Base-by-base conservation (phyloP, 2,113 vertebrate species). In the Dasyprocta punctata region DNA sequence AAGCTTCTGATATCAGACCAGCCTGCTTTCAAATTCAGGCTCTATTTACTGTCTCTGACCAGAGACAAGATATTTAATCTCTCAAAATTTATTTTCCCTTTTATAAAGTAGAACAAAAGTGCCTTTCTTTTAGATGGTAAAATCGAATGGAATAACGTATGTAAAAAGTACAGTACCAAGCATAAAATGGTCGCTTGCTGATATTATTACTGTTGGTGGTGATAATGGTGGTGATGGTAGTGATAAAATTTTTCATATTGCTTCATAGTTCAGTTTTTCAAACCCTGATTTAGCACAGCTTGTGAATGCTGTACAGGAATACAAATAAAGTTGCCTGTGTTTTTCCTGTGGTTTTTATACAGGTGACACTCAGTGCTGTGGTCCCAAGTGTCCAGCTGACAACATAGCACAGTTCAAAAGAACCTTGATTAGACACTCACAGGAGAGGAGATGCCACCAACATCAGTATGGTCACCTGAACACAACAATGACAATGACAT, bases 381-480 rank as follows among this genome's bases (percentile, higher is more conserved):
- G 33, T 90, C 90, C 89, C 77, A 22, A 71, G 82, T 52, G 77
- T 52, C 77, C 90, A 41, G 44, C 75, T 92, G 86, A 97, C 93
- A 95, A 69, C 38, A 78, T 16, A 85, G 30, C 56, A 58, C 36
- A 12, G 65, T 83, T 96, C 92, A 86, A 89, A 90, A 89, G 82
- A 92, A 88, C 77, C 84, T 49, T 94, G 89, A 92, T 95, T 82
- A 86, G 96, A 96, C 93, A 86, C 75, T 94, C 83, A 92, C 30
- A 81, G 33, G 89, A n/a, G 3, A 85, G 69, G 30, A 24, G 44
- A 86, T 89, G 92, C 85, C 90, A 80, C 71, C 33, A 13, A 65
- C 77, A 83, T 75, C 82, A 5, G 12, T 12, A 12, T 16, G 44
- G 73, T 26, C 58, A 52, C 71, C 73, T 75, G 93, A 82, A 95